A percentile compares a stretch with the other conserved stretches of the same genome.
Conservation (phyloP, 2,797 vertebrate species). For the Urophycis tenuis region DNA sequence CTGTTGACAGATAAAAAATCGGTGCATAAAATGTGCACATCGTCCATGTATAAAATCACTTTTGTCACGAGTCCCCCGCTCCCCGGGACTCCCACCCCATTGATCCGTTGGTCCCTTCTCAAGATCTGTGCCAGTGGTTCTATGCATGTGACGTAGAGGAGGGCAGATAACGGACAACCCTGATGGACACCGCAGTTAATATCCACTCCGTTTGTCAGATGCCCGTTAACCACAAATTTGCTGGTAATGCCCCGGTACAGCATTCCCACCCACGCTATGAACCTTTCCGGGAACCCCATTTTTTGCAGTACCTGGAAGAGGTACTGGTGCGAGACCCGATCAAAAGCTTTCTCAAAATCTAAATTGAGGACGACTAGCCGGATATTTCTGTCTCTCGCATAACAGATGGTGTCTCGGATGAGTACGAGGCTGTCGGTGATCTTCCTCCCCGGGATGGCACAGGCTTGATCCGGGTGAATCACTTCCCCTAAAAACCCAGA, state of each 20-base stretch:
- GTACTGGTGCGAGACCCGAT: too few species aligned
- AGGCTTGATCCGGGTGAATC: background rate
- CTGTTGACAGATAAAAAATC: background rate
- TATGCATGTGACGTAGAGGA: background rate
- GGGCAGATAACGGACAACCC: conserved; percentile 26
- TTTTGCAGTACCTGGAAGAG: too few species aligned
- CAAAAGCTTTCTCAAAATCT: conserved; percentile 17
- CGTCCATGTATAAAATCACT: background rate
- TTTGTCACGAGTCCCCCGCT: background rate
- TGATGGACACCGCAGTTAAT: conserved; percentile 25
- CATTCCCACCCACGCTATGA: too few species aligned
- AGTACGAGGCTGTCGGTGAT: conserved; percentile 29
- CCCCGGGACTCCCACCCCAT: background rate
- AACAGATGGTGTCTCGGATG: conserved; percentile 37
- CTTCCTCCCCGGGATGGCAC: conserved; percentile 19
- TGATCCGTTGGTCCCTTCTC: background rate
- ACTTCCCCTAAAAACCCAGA: background rate
- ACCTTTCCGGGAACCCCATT: too few species aligned
- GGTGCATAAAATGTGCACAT: background rate
- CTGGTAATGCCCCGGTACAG: too few species aligned
- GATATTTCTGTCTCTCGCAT: conserved; percentile 38
- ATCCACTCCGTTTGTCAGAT: conserved; percentile 22
- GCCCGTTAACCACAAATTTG: background rate
- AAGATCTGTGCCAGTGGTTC: conserved; percentile 24
- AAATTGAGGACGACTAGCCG: conserved; percentile 37